phyloP scores from a whole-genome alignment of 2,888 invertebrate genomes.

The Nomada lathburiana region DNA sequence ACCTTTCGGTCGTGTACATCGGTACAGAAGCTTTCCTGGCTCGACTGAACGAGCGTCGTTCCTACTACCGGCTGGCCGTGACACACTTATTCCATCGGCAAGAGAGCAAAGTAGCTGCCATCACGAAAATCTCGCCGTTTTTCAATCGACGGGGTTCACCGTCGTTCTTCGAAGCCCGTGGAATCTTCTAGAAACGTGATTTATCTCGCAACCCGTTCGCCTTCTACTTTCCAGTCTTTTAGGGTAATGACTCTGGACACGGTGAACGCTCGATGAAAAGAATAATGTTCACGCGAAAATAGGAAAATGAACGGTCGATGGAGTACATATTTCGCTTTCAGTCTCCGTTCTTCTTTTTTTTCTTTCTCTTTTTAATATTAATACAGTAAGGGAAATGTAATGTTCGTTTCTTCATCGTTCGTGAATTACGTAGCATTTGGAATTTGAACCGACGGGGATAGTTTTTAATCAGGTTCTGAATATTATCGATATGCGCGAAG shows the following conservation, averaged over 20 bases:
- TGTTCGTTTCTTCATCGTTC: too few relatives aligned
- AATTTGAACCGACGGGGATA: too few relatives aligned
- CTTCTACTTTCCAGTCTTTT: not conserved
- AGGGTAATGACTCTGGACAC: not conserved
- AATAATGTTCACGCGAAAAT: not conserved
- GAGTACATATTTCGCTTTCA: not conserved
- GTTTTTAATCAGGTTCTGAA: too few relatives aligned
- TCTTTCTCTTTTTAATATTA: not conserved
- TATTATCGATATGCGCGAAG: too few relatives aligned
- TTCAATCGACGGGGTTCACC: constrained; percentile 46
- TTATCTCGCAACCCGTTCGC: not conserved
- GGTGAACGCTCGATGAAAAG: not conserved
- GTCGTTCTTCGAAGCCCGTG: not conserved
- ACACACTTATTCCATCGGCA: constrained; percentile 76
- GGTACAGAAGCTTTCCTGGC: constrained; percentile 74
- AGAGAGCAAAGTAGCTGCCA: constrained; percentile 67
- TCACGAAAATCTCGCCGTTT: constrained; percentile 65
- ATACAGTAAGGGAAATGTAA: not conserved
- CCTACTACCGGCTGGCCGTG: constrained; percentile 81
- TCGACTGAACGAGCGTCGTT: constrained; percentile 74
- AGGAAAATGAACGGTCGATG: not conserved
- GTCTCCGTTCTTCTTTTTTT: not conserved
- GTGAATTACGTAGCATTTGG: too few relatives aligned
- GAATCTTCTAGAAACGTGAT: constrained; percentile 20
- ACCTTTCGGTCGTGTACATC: constrained; percentile 73